A percentile compares a stretch with the other conserved stretches of the same genome.
Conservation (phyloP, 2,797 vertebrate genomes). For the Crenichthys baileyi region DNA sequence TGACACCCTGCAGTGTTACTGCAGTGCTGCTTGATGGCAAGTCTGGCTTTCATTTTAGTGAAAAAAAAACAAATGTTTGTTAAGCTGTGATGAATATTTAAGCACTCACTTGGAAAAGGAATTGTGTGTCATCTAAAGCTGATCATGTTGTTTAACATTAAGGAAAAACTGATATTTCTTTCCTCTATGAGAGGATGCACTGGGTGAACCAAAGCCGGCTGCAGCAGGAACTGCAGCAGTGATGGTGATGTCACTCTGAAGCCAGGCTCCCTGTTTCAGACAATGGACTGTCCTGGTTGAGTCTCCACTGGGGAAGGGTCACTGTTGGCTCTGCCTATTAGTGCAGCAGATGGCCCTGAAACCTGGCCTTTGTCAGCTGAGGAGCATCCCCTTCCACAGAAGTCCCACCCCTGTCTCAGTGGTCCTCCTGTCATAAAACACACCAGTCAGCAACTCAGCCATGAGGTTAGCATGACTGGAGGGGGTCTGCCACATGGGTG, state of each 20-base stretch:
- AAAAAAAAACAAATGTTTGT: not conserved
- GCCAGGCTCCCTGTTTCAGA: conserved; percentile 66
- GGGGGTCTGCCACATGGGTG: conserved; percentile 56
- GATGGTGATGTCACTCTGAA: conserved; percentile 71
- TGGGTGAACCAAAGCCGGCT: conserved; percentile 44
- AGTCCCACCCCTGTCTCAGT: conserved; percentile 61
- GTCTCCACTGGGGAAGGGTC: conserved; percentile 72
- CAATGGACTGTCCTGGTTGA: conserved; percentile 77
- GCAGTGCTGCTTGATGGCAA: conserved; percentile 51
- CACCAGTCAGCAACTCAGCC: conserved; percentile 48
- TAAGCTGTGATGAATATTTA: not conserved
- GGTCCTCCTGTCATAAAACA: conserved; percentile 61
- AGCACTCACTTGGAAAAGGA: not conserved
- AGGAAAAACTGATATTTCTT: not conserved
- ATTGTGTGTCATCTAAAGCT: not conserved
- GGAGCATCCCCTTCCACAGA: conserved; percentile 53
- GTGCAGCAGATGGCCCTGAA: conserved; percentile 79
- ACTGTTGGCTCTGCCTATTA: conserved; percentile 71
- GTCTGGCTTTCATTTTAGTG: conserved; percentile 15
- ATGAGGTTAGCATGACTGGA: conserved; percentile 37
- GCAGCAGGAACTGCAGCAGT: conserved; percentile 34
- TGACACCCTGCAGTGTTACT: conserved; percentile 58
- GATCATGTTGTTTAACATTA: not conserved
- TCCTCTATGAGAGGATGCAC: conserved; percentile 11
- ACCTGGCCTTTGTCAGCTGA: conserved; percentile 80